Evolutionary conservation across 2,113 vertebrate genomes (phyloP), one percentile per base, ranked within the genome.

Genomic region (Marcusenius ussheri): DNA sequence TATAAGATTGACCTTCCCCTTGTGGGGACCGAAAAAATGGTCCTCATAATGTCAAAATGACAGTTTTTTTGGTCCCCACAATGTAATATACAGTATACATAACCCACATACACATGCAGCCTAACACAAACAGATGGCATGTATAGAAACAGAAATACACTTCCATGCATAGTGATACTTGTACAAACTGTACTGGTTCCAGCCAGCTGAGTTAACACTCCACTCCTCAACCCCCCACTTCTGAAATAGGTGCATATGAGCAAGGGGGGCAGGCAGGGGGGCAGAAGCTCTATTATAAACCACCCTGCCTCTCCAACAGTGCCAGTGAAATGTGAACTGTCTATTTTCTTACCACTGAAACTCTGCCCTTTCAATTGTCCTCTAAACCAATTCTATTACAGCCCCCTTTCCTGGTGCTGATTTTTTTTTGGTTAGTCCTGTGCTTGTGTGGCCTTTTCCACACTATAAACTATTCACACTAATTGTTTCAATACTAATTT

Each of bases 221-320:
- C 39, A 51, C 66, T 74, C 49, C 49, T 88, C 88, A 77, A n/a
- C 46, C 88, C 88, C 88, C 46, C 88, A 89, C 70, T 83, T 47
- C 70, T 74, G 19, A 89, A 77, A 89, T 74, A 88, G 39, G 49
- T 62, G 50, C 47, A 80, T 42, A 85, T 86, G 84, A 53, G 66
- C 83, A 70, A 56, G 66, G 89, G 86, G 62, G 21, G 89, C 77
- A 91, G 94, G 94, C 93, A 94, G 92, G 92, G 94, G 94, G 94
- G 51, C 46, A 85, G 17, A 49, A 42, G 7, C 70, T 91, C 94
- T 96, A 95, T 95, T 95, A 94, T 94, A 96, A 94, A 94, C 91
- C 91, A 80, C 74, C 89, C 92, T 91, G 39, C 83, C 93, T 94
- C 92, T 93, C 93, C 89, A 90, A 89, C 58, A 51, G 90, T 77